A percentile compares a stretch with the other conserved stretches of the same genome.
Conservation (phyloP, 2,888 invertebrate genomes). For the Apamea epomidion region DNA sequence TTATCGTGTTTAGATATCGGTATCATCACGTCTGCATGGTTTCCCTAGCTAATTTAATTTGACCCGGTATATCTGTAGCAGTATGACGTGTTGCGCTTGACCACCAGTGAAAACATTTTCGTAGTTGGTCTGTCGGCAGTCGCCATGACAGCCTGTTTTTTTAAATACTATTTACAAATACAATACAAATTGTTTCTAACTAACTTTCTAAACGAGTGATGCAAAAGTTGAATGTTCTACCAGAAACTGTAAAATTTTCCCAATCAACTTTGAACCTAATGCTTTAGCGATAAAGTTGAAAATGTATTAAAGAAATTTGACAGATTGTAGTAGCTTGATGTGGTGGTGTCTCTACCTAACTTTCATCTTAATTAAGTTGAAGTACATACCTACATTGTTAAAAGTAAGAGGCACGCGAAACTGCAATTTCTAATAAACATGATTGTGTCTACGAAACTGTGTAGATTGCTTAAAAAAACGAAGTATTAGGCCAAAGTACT, state of each 20-base stretch:
- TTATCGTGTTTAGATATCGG: no score
- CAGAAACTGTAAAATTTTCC: no score
- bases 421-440: slow-evolving; percentile 7
- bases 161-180: neutral
- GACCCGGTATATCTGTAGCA: no score
- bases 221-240: neutral
- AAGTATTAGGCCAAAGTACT: neutral
- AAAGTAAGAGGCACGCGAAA: slow-evolving; percentile 37
- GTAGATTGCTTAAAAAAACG: slow-evolving; percentile 18
- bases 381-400: neutral
- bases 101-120: neutral
- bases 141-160: neutral
- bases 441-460: slow-evolving; percentile 5
- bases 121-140: neutral
- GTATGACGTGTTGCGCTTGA: neutral
- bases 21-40: no score
- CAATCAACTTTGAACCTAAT: no score
- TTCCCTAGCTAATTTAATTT: no score
- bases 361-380: slow-evolving; percentile 7
- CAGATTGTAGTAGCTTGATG: no score
- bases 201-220: slow-evolving; percentile 9
- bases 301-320: no score
- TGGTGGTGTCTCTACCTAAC: neutral
- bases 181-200: neutral
- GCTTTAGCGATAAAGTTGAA: no score